Conservation (phyloP, 2,113 vertebrate genomes). For the Chaetops frenatus region DNA sequence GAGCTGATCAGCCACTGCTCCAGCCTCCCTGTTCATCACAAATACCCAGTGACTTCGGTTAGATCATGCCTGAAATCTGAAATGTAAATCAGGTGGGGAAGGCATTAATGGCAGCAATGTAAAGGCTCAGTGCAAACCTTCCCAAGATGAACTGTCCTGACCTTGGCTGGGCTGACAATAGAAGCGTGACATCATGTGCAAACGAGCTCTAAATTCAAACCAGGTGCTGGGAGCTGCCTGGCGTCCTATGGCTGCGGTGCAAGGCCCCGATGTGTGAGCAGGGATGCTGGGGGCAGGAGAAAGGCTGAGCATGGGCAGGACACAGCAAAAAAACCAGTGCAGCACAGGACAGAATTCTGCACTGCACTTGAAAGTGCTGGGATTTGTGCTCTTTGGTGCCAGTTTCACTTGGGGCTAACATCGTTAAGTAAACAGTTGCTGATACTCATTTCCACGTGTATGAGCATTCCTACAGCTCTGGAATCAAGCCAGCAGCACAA, state of each 20-base stretch:
- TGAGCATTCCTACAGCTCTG: background rate
- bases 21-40: background rate
- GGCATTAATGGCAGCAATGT: constrained; percentile 66
- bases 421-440: background rate
- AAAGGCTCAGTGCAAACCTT: constrained; percentile 66
- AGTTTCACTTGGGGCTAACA: background rate
- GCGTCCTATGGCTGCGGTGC: constrained; percentile 43
- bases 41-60: constrained; percentile 46
- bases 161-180: constrained; percentile 71
- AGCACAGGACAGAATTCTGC: background rate
- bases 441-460: rapidly evolving
- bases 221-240: constrained; percentile 69
- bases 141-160: constrained; percentile 68
- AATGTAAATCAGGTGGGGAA: constrained; percentile 64
- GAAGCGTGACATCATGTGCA: constrained; percentile 75
- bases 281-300: constrained; percentile 1
- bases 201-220: constrained; percentile 74
- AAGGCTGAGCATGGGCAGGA: background rate
- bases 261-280: constrained; percentile 40
- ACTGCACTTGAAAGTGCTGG: background rate
- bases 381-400: background rate
- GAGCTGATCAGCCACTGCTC: constrained; percentile 8
- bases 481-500: background rate
- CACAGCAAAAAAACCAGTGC: background rate
- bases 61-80: constrained; percentile 64